Conservation (phyloP, 2,113 vertebrate genomes). For the Ciconia stormi region DNA sequence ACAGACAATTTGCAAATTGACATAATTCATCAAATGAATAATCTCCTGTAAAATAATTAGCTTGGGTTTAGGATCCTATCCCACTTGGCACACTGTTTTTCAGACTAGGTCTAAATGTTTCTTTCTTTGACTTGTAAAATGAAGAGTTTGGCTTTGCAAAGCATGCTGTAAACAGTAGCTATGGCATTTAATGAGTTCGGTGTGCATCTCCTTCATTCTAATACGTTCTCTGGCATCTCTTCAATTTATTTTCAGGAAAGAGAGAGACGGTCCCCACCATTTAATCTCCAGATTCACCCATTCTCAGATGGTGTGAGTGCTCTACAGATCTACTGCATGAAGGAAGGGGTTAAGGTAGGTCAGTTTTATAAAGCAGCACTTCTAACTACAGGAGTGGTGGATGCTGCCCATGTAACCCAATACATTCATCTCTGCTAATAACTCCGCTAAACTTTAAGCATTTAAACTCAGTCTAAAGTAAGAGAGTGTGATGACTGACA, state of each 20-base stretch:
- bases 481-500: not conserved
- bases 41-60: not conserved
- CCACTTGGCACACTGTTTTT: not conserved
- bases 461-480: not conserved
- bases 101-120: not conserved
- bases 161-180: not conserved
- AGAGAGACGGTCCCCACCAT: conserved; percentile 93
- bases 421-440: not conserved
- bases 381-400: not conserved
- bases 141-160: not conserved
- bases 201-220: not conserved
- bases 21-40: not conserved
- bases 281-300: conserved; percentile 95
- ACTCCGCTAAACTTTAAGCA: not conserved
- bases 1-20: not conserved
- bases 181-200: not conserved
- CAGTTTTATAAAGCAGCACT: not conserved
- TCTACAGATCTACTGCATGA: conserved; percentile 98
- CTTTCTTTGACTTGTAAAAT: not conserved
- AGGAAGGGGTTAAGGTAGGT: conserved; percentile 97
- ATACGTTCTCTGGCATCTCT: conserved; percentile 5
- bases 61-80: not conserved
- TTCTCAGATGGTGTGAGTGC: conserved; percentile 98
- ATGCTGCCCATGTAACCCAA: not conserved
- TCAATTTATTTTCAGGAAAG: conserved; percentile 82